phyloP scores from a whole-genome alignment of 2,797 vertebrate species.

The Acanthis flammea region DNA sequence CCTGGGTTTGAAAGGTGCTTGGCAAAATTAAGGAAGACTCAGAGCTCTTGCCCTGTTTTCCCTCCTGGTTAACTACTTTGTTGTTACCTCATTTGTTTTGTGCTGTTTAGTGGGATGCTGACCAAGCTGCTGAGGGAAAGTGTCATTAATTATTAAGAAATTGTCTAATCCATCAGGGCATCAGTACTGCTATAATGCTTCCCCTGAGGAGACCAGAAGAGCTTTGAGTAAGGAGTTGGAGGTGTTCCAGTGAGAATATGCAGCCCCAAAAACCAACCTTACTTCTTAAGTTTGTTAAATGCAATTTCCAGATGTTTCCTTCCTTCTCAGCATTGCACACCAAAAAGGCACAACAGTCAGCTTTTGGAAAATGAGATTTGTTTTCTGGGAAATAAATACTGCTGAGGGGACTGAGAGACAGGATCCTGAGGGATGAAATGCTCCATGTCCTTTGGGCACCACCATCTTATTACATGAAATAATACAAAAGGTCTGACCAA shows the following conservation, averaged over 20 bases:
- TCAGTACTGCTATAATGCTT: not conserved
- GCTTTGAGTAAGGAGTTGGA: conserved; percentile 45
- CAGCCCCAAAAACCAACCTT: not conserved
- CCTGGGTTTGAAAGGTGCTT: not conserved
- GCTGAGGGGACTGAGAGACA: not conserved
- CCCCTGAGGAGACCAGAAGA: conserved; percentile 1
- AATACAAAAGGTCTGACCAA: not conserved
- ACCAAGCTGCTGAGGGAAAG: conserved; percentile 14
- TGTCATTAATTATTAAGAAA: conserved; percentile 54
- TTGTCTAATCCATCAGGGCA: conserved; percentile 51
- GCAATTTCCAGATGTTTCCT: conserved; percentile 18
- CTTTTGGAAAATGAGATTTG: not conserved
- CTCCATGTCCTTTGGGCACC: not conserved
- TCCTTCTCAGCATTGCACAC: not conserved
- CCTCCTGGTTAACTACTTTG: not conserved
- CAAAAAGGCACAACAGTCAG: not conserved
- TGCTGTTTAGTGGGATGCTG: conserved; percentile 9
- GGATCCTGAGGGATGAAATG: not conserved
- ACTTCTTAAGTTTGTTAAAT: conserved; percentile 33
- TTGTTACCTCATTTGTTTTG: conserved; percentile 32
- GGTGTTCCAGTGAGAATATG: conserved; percentile 17
- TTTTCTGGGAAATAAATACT: not conserved
- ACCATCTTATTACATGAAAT: not conserved
- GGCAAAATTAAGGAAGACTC: not conserved
- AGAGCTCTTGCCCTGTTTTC: not conserved